phyloP scores from a whole-genome alignment of 2,888 invertebrate genomes.

The Apamea sordens region DNA sequence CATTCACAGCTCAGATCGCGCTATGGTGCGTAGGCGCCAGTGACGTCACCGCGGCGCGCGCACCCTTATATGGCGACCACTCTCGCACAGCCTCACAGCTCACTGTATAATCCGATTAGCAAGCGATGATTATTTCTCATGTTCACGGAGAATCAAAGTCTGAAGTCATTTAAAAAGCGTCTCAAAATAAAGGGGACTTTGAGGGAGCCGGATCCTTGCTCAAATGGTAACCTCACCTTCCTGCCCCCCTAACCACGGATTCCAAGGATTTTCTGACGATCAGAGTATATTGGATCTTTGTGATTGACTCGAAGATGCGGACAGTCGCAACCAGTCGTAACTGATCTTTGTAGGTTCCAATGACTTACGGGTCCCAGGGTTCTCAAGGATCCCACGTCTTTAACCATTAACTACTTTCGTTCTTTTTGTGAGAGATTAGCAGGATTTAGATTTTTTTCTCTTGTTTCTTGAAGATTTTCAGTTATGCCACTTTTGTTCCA shows the following conservation, averaged over 20 bases:
- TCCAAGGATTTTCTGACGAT: not conserved
- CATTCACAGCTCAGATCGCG: constrained; percentile 60
- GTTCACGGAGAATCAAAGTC: constrained; percentile 12
- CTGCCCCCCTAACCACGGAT: too few species aligned
- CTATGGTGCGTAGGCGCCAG: constrained; percentile 68
- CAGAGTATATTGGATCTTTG: not conserved
- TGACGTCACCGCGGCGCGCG: constrained; percentile 72
- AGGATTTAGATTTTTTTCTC: not conserved
- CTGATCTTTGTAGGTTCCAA: not conserved
- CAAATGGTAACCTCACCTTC: not conserved
- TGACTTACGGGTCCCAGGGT: not conserved
- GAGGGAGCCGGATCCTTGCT: not conserved
- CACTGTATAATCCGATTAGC: constrained; percentile 52
- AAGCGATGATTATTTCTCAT: constrained; percentile 46
- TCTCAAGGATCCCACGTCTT: not conserved
- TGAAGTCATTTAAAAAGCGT: not conserved
- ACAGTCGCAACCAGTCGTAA: not conserved
- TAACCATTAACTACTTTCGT: not conserved
- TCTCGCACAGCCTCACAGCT: constrained; percentile 53
- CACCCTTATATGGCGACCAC: constrained; percentile 70
- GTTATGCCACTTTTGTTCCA: not conserved
- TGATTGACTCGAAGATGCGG: too few species aligned
- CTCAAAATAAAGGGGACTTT: not conserved
- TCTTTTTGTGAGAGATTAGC: not conserved
- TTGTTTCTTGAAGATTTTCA: not conserved